Conservation (phyloP, 2,888 invertebrate species). For the Scaptomyza tumidula region DNA sequence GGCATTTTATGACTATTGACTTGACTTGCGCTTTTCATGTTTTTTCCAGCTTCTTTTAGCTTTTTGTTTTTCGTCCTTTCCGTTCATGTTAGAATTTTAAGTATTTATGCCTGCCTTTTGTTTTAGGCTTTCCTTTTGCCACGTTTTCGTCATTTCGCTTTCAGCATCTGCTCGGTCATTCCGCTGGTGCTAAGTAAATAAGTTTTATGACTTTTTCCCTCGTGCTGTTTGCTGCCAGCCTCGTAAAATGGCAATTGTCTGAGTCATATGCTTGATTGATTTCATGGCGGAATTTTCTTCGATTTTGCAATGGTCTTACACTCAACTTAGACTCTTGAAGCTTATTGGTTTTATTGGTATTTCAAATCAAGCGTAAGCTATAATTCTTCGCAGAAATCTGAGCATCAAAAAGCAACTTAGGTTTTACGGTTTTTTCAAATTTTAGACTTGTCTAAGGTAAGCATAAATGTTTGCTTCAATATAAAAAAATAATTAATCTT, state of each 20-base stretch:
- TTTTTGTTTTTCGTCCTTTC: constrained; percentile 2
- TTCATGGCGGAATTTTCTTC: constrained; percentile 45
- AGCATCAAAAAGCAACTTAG: not conserved
- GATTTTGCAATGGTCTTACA: constrained; percentile 6
- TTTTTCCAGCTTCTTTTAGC: constrained; percentile 4
- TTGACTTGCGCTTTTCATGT: constrained; percentile 45
- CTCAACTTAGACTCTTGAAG: constrained; percentile 3
- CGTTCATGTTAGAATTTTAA: constrained; percentile 43
- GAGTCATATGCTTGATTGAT: constrained; percentile 74
- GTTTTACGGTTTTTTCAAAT: not conserved
- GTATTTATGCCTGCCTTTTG: constrained; percentile 63
- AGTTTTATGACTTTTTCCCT: constrained; percentile 72
- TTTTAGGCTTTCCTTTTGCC: constrained; percentile 40
- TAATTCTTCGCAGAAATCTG: not conserved
- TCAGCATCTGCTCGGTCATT: constrained; percentile 35
- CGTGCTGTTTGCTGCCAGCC: constrained; percentile 36
- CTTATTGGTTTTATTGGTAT: not conserved
- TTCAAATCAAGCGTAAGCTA: not conserved
- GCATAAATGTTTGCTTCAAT: no score
- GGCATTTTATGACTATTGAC: constrained; percentile 76
- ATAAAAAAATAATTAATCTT: no score
- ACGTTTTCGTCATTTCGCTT: constrained; percentile 18
- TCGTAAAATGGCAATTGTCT: constrained; percentile 68
- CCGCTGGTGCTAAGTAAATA: constrained; percentile 72
- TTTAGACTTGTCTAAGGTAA: no score